Evolutionary conservation across 2,888 invertebrate species (phyloP).

Genomic region (Trissolcus brochymenae): DNA sequence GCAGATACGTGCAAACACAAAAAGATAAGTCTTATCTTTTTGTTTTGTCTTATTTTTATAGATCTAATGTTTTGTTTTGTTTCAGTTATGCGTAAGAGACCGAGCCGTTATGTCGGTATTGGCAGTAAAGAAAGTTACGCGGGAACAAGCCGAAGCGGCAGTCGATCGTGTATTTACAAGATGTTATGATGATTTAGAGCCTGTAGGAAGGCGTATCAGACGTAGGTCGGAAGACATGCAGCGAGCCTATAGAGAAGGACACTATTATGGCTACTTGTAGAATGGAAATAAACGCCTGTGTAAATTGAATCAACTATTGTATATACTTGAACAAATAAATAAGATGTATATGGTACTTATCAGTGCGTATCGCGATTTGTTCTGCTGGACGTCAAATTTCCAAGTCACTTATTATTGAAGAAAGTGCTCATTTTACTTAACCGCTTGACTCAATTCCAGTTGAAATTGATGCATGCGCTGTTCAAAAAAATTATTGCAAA

Average conservation of each 20-base stretch:
- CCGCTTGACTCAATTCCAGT: conserved; percentile 1
- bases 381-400: conserved; percentile 13
- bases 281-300: conserved; percentile 12
- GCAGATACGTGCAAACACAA: too few relatives aligned
- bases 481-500: conserved; percentile 2
- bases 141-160: conserved; percentile 84
- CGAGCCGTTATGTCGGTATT: conserved; percentile 91
- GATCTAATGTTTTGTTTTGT: conserved; percentile 30
- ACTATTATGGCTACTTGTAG: conserved; percentile 85
- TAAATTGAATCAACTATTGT: conserved; percentile 32
- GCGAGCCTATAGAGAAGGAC: conserved; percentile 86
- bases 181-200: conserved; percentile 95
- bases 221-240: conserved; percentile 86
- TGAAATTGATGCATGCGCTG: neutral
- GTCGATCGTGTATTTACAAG: conserved; percentile 92
- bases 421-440: conserved; percentile 14
- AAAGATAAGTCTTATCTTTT: too few relatives aligned
- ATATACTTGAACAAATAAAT: conserved; percentile 34
- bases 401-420: conserved; percentile 18
- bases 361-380: conserved; percentile 19
- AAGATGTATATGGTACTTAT: conserved; percentile 18
- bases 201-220: conserved; percentile 87
- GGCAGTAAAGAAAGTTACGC: conserved; percentile 86
- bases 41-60: too few relatives aligned
- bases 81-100: conserved; percentile 90